These are phyloP conservation scores for Lepidostoma basale DNA, from an alignment of 1,140 invertebrate species.

Conservation along the genomic window DNA sequence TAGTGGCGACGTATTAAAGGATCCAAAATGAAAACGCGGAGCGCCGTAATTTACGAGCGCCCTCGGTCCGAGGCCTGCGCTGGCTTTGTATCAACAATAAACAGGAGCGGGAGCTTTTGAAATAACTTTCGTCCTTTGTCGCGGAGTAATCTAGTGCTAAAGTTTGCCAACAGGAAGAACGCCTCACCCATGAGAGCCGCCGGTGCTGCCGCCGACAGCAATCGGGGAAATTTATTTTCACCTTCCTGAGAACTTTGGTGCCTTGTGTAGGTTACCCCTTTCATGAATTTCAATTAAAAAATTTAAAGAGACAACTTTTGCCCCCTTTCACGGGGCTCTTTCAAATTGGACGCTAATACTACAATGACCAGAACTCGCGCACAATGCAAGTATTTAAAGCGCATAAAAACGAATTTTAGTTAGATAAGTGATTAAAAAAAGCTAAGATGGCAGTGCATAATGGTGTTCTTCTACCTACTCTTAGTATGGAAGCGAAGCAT, in stretches of 20 bases:
- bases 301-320: no score
- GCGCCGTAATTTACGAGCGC: conserved; percentile 31
- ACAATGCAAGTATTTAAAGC: no score
- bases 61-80: conserved; percentile 26
- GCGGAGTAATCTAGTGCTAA: conserved; percentile 45
- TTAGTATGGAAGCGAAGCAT: no score
- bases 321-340: no score
- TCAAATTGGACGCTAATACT: no score
- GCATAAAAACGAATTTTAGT: no score
- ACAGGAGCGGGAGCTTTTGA: conserved; percentile 43
- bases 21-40: conserved; percentile 41
- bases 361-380: no score
- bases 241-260: conserved; percentile 20
- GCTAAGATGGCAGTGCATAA: no score
- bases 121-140: conserved; percentile 46
- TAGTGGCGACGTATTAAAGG: conserved; percentile 36
- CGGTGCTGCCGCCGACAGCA: conserved; percentile 6
- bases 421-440: no score
- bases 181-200: conserved; percentile 22
- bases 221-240: conserved; percentile 33
- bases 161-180: conserved; percentile 43
- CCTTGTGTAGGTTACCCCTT: conserved; percentile 4
- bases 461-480: no score
- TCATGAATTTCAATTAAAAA: conserved; percentile 11
- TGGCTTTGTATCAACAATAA: conserved; percentile 45